Base-by-base conservation (phyloP, 1,140 invertebrate species). In the Fopius arisanus region DNA sequence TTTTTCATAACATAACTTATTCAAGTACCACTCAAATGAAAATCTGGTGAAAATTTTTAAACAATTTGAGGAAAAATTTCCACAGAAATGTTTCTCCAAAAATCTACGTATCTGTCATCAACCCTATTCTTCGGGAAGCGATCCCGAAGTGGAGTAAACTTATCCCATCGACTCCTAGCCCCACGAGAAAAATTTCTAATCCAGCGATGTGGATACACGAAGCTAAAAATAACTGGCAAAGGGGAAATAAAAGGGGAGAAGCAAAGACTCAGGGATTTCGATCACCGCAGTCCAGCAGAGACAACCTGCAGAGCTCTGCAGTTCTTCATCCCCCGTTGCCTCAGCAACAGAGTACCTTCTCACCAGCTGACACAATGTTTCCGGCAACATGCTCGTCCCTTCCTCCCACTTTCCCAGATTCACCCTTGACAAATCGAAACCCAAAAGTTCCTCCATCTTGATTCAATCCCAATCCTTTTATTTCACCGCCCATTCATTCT, bases 341-440 rank as follows among this genome's bases (percentile, higher is more conserved):
- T 79, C 81, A 83, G 82, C 81, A 83, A 83, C 82, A 82, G 80
- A 82, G 80, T 79, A 81, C 77, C 79, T 81, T 83, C 79, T 78
- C 78, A 82, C 79, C 81, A 77, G 78, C 78, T 81, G 81, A 80
- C 81, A 79, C 75, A 78, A 75, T 78, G 80, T 81, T 83, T 83
- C 81, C 82, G 81, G 80, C 78, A 77, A 81, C 80, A 80, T 76
- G 74, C 74, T 79, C 33, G 51, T 76, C 73, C 62, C 75, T 78
- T 77, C 76, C 78, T 78, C 75, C 77, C 72, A 75, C 78, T 65
- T 74, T 66, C 68, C 74, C 67, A 73, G 29, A 31, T 37, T 37
- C 73, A 3, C 37, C 75, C 29, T 69, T 29, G 67, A 69, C 41
- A 69, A 69, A 69, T 69, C 67, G 67, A 69, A 69, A 40, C n/a